Conservation (phyloP, 1,140 invertebrate species). For the Paralvinella palmiformis region DNA sequence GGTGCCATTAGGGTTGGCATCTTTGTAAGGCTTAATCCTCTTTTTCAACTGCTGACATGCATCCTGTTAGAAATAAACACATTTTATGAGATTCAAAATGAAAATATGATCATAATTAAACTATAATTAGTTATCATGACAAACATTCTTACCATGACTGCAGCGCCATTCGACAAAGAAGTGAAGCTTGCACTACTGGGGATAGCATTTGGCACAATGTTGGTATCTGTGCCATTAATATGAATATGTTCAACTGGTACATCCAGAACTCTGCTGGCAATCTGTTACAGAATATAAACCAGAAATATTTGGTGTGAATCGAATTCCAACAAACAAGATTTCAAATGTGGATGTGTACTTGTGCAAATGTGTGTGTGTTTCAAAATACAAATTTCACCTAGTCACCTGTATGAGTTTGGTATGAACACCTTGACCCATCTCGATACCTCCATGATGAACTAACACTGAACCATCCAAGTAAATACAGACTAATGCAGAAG, state of each 20-base stretch:
- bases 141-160: constrained; percentile 73
- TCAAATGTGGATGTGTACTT: too few relatives aligned
- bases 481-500: constrained; percentile 78
- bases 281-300: constrained; percentile 47
- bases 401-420: constrained; percentile 94
- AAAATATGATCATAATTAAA: too few relatives aligned
- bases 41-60: constrained; percentile 74
- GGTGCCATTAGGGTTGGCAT: constrained; percentile 66
- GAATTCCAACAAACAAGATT: too few relatives aligned
- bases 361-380: too few relatives aligned
- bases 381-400: too few relatives aligned
- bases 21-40: constrained; percentile 69
- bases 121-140: too few relatives aligned
- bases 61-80: constrained; percentile 57
- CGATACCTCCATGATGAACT: constrained; percentile 79
- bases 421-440: constrained; percentile 93
- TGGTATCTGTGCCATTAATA: constrained; percentile 81
- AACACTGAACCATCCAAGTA: constrained; percentile 88
- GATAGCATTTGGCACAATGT: constrained; percentile 90
- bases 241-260: constrained; percentile 73
- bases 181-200: constrained; percentile 84
- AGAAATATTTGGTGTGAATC: too few relatives aligned
- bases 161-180: constrained; percentile 93
- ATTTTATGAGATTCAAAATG: too few relatives aligned
- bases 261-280: constrained; percentile 58